These are phyloP conservation scores for Orthosia gothica DNA, from an alignment of 2,888 invertebrate genomes.

Conservation along the genomic window DNA sequence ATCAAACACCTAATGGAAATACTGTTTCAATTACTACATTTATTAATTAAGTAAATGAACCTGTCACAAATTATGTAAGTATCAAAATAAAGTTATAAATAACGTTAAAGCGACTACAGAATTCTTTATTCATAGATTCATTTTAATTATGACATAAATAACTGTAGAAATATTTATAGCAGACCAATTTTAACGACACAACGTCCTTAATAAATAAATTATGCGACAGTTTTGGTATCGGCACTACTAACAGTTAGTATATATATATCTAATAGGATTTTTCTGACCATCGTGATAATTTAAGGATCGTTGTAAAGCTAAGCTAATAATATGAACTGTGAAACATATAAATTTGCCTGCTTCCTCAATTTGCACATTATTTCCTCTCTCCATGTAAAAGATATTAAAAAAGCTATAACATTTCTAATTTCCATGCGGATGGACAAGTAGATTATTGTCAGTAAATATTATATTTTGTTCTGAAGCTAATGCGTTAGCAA, in stretches of 20 bases:
- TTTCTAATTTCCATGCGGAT: slow-evolving; percentile 60
- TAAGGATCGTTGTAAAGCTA: slow-evolving; percentile 5
- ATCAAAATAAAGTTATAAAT: slow-evolving; percentile 9
- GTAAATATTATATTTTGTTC: slow-evolving; percentile 54
- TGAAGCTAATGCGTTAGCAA: slow-evolving; percentile 50
- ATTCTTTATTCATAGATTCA: not conserved
- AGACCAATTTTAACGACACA: slow-evolving; percentile 1
- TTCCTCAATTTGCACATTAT: slow-evolving; percentile 55
- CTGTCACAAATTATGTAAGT: not conserved
- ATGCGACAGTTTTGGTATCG: slow-evolving; percentile 8
- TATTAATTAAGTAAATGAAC: not conserved
- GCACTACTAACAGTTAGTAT: slow-evolving; percentile 6
- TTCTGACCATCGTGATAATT: not conserved
- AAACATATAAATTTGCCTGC: slow-evolving; percentile 3
- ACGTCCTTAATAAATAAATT: slow-evolving; percentile 15
- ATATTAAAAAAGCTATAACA: slow-evolving; percentile 55
- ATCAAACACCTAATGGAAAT: slow-evolving; percentile 11
- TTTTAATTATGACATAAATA: slow-evolving; percentile 45
- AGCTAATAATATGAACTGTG: not conserved
- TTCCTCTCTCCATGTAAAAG: slow-evolving; percentile 41
- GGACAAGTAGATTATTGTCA: slow-evolving; percentile 41
- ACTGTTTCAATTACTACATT: not conserved
- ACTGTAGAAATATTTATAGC: slow-evolving; percentile 9
- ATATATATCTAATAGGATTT: not conserved
- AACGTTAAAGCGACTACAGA: not conserved